Conservation (phyloP, 2,888 invertebrate species). For the Perizoma flavofasciatum region DNA sequence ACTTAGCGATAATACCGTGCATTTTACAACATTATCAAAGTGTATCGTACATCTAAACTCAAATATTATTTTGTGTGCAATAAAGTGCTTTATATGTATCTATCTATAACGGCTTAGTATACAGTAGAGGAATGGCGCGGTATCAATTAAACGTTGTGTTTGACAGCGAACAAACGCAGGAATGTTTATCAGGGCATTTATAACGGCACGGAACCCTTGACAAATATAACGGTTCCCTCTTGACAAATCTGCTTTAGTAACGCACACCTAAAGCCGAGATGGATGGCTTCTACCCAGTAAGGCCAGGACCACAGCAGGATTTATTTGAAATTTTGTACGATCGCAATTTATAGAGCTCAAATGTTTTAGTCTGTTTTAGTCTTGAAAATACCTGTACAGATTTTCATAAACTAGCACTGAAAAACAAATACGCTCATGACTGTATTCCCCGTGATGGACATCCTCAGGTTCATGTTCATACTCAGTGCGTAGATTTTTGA, state of each 20-base stretch:
- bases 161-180: conserved; percentile 32
- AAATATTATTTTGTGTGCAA: too few relatives aligned
- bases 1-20: too few relatives aligned
- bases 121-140: conserved; percentile 29
- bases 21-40: too few relatives aligned
- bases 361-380: background rate
- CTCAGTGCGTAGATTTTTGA: too few relatives aligned
- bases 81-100: too few relatives aligned
- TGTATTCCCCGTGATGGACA: too few relatives aligned
- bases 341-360: background rate
- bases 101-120: conserved; percentile 23
- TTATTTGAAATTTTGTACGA: background rate
- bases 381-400: too few relatives aligned
- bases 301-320: conserved; percentile 2
- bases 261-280: conserved; percentile 38
- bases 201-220: conserved; percentile 45
- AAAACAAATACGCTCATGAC: too few relatives aligned
- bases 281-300: conserved; percentile 26
- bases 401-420: too few relatives aligned
- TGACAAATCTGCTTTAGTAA: conserved; percentile 54
- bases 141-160: conserved; percentile 38
- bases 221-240: conserved; percentile 41
- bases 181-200: conserved; percentile 47
- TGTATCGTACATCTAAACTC: too few relatives aligned
- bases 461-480: too few relatives aligned